Percentiles rank a stretch among this genome's conserved stretches.
Evolutionary conservation across 1,140 invertebrate genomes (phyloP).

Genomic region (Drosophila rhopaloa): DNA sequence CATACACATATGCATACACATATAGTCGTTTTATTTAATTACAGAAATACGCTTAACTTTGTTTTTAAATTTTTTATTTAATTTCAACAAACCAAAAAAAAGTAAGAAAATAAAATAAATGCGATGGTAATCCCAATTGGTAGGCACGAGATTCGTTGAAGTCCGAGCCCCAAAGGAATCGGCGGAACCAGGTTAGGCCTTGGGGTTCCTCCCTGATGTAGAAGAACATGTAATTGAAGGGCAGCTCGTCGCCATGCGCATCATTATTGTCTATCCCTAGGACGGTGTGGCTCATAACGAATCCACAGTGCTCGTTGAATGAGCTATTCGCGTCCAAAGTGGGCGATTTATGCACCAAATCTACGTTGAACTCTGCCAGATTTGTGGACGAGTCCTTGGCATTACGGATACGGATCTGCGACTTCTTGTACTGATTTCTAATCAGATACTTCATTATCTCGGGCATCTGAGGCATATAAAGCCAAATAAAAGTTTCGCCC

Average conservation of each 20-base stretch:
- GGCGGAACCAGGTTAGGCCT: slow-evolving; percentile 25
- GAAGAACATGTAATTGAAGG: slow-evolving; percentile 12
- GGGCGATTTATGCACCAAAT: slow-evolving; percentile 9
- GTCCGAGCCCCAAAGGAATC: slow-evolving; percentile 8
- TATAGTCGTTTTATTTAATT: too few relatives aligned
- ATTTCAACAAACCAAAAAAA: too few relatives aligned
- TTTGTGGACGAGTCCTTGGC: neutral
- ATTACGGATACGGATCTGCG: slow-evolving; percentile 25
- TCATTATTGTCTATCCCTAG: neutral
- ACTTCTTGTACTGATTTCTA: neutral
- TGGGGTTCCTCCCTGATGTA: slow-evolving; percentile 26
- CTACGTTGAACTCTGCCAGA: slow-evolving; percentile 25
- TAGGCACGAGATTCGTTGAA: neutral
- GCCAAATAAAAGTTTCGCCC: slow-evolving; percentile 54
- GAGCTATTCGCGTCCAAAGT: neutral
- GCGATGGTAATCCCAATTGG: too few relatives aligned
- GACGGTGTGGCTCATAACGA: slow-evolving; percentile 30
- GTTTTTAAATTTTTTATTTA: too few relatives aligned
- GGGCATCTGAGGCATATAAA: slow-evolving; percentile 45
- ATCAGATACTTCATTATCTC: slow-evolving; percentile 18
- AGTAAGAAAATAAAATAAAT: too few relatives aligned
- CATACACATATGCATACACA: too few relatives aligned
- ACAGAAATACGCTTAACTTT: too few relatives aligned
- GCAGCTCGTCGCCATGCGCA: neutral
- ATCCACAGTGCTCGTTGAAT: slow-evolving; percentile 14